Conservation (phyloP, 2,797 vertebrate genomes). For the Mormyrus hasselquistii region DNA sequence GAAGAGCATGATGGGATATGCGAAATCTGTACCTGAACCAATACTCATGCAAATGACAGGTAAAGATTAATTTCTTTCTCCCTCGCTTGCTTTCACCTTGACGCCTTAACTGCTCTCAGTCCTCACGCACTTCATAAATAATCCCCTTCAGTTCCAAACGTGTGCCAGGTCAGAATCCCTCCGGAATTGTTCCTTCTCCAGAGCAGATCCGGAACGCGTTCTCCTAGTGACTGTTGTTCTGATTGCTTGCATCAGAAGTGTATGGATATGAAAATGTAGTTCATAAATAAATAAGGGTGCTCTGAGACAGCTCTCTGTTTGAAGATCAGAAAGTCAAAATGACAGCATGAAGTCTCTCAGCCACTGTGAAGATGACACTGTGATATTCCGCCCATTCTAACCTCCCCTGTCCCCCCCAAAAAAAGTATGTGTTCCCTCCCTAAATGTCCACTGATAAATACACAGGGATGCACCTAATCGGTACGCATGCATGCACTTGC, state of each 20-base stretch:
- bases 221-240: not conserved
- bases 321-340: not conserved
- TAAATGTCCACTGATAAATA: not conserved
- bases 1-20: not conserved
- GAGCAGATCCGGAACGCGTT: not conserved
- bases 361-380: not conserved
- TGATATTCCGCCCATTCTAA: not conserved
- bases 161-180: not conserved
- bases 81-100: not conserved
- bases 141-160: not conserved
- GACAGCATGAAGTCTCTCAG: not conserved
- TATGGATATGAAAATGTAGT: constrained; percentile 33
- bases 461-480: not conserved
- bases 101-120: not conserved
- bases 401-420: not conserved
- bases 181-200: not conserved
- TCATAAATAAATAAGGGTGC: constrained; percentile 31
- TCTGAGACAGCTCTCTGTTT: constrained; percentile 11
- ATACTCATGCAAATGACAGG: not conserved
- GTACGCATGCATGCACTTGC: not conserved
- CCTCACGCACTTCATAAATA: not conserved
- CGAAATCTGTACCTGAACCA: not conserved
- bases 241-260: constrained; percentile 26
- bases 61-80: not conserved
- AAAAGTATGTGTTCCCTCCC: not conserved